Percentiles rank a stretch among this genome's conserved stretches.
phyloP scores from a whole-genome alignment of 2,888 invertebrate genomes.

The Cataglyphis altisquamis region DNA sequence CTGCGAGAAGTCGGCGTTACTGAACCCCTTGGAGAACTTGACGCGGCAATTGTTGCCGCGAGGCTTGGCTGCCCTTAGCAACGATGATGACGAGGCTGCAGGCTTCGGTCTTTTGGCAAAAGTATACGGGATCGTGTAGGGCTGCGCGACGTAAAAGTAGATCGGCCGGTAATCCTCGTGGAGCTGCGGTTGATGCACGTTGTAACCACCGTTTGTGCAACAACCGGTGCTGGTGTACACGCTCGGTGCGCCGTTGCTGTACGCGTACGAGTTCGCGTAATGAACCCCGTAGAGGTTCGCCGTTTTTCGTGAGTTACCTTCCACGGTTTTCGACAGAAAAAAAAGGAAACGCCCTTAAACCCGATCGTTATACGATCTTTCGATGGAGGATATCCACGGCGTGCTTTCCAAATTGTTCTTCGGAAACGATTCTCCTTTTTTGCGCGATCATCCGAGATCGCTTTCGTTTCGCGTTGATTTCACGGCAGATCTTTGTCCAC shows the following conservation, averaged over 20 bases:
- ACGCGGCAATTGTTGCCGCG: constrained; percentile 79
- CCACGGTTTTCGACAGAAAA: constrained; percentile 78
- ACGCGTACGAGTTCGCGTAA: constrained; percentile 82
- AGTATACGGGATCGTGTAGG: constrained; percentile 83
- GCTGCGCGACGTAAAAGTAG: constrained; percentile 84
- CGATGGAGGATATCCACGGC: not conserved
- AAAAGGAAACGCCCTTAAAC: too few species aligned
- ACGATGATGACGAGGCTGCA: constrained; percentile 74
- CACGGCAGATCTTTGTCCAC: not conserved
- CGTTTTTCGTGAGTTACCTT: constrained; percentile 83
- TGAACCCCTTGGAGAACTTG: constrained; percentile 82
- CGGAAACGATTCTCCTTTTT: not conserved
- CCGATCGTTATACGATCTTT: not conserved
- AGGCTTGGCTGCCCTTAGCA: constrained; percentile 72
- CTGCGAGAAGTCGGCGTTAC: constrained; percentile 82
- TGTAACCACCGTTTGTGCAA: constrained; percentile 71
- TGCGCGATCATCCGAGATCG: constrained; percentile 23
- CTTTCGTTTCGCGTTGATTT: constrained; percentile 18
- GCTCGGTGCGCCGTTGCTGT: constrained; percentile 83
- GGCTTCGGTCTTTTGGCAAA: constrained; percentile 82
- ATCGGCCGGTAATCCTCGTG: constrained; percentile 84
- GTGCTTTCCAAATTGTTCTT: not conserved
- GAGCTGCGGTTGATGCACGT: constrained; percentile 69
- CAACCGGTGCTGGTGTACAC: constrained; percentile 75
- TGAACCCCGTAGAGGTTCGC: constrained; percentile 83